phyloP scores from a whole-genome alignment of 2,888 invertebrate genomes.

The Abrostola tripartita region DNA sequence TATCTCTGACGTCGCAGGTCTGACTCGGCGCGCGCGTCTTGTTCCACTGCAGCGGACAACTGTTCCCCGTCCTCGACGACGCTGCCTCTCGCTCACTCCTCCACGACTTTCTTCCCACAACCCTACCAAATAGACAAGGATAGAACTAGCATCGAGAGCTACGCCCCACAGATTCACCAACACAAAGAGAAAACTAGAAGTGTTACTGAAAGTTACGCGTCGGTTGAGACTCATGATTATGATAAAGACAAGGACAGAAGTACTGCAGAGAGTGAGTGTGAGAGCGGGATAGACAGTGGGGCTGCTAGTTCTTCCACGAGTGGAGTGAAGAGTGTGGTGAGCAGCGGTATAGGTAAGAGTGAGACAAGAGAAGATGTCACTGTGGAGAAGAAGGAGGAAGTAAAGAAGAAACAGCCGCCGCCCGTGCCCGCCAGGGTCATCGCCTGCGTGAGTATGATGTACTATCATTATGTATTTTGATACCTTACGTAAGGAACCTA shows the following conservation, averaged over 20 bases:
- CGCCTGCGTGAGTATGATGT: conserved; percentile 57
- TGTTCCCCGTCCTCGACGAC: conserved; percentile 43
- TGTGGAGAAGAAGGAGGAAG: conserved; percentile 31
- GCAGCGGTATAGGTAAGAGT: conserved; percentile 27
- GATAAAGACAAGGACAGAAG: conserved; percentile 37
- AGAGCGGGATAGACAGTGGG: conserved; percentile 44
- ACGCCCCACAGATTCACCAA: conserved; percentile 20
- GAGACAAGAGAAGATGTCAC: conserved; percentile 8
- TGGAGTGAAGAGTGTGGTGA: conserved; percentile 31
- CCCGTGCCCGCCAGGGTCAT: conserved; percentile 65
- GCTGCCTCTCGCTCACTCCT: conserved; percentile 31
- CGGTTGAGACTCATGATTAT: conserved; percentile 32
- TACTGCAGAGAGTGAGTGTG: conserved; percentile 24
- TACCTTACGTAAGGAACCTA: not conserved
- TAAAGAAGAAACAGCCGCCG: conserved; percentile 59
- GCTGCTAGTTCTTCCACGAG: conserved; percentile 36
- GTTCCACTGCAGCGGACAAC: conserved; percentile 58
- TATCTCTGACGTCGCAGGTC: conserved; percentile 29
- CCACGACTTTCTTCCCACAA: conserved; percentile 24
- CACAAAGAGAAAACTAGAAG: conserved; percentile 18
- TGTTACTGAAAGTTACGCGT: conserved; percentile 31
- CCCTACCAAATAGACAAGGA: conserved; percentile 44
- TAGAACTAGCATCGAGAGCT: conserved; percentile 44
- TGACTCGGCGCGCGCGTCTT: conserved; percentile 60
- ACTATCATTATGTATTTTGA: not conserved